Evolutionary conservation across 2,797 vertebrate genomes (phyloP), one percentile per base, ranked within the genome.

Genomic region (Melanotaenia boesemani): DNA sequence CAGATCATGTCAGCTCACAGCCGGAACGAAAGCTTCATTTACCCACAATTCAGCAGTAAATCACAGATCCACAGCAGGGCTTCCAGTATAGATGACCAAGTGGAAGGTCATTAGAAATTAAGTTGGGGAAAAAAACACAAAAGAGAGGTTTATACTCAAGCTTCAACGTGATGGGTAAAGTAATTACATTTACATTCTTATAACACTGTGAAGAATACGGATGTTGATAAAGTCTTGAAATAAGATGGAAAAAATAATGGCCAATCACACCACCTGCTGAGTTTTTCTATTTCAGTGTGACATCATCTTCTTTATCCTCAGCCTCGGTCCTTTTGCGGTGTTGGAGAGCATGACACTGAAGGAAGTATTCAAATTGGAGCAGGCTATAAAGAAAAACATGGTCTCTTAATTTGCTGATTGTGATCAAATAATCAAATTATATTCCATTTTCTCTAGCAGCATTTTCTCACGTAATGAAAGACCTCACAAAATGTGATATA

Each of bases 1-100:
- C 80, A 84, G 75, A 87, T 93, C 87, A 67, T 91, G 92, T 92
- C 92, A 93, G 92, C 90, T 87, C 90, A 85, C 92, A 91, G 90
- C 86, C 70, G 44, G 91, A 93, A 90, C 67, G 64, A 90, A 91
- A 91, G 90, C 83, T 87, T 89, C 76, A 91, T 93, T 92, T 93
- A 88, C 89, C 88, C 91, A 90, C 88, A 91, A 93, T 92, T 88
- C 92, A 87, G 84, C 87, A 83, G 87, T 90, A 86, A 92, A 87
- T 89, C 70, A 26, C 71, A 81, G 84, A 70, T 74, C 74, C 88
- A 55, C 90, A 89, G 89, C 86, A 76, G 87, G 87, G 66, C 79
- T 24, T 79, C 87, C 62, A 56, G 77, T 67, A 54, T 72, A 74
- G 84, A 88, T 87, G 88, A 87, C 80, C 87, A 85, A 85, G 85